These are phyloP conservation scores for Ceriagrion tenellum DNA, from an alignment of 2,888 invertebrate genomes.

Conservation along the genomic window DNA sequence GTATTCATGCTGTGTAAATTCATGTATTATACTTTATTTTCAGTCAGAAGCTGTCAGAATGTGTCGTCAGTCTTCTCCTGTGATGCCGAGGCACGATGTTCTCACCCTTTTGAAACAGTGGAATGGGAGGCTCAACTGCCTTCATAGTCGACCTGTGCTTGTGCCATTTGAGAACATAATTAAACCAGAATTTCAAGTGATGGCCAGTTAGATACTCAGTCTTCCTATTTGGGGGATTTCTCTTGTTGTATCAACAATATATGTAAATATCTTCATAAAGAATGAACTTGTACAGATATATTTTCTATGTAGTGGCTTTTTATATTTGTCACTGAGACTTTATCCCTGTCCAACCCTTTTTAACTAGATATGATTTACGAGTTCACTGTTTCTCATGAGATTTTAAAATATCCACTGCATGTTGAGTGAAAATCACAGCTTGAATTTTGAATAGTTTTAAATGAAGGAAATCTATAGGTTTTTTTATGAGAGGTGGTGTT, in stretches of 20 bases:
- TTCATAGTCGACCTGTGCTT: conserved; percentile 69
- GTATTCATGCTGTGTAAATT: too few species aligned
- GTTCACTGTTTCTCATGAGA: too few species aligned
- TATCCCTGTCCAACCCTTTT: too few species aligned
- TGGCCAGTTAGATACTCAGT: not conserved
- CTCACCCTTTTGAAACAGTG: conserved; percentile 69
- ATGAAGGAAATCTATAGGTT: too few species aligned
- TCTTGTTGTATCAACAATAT: not conserved
- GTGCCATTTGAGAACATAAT: conserved; percentile 41
- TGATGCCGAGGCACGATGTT: conserved; percentile 68
- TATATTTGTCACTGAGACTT: too few species aligned
- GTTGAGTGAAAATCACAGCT: too few species aligned
- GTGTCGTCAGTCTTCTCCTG: conserved; percentile 69
- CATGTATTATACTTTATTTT: conserved; percentile 19
- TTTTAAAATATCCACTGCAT: too few species aligned
- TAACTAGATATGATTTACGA: too few species aligned
- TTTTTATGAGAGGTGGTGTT: too few species aligned
- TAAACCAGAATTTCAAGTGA: not conserved
- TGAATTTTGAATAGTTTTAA: too few species aligned
- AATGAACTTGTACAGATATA: not conserved
- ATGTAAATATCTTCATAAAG: not conserved
- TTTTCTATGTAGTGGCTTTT: not conserved
- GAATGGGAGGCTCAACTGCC: conserved; percentile 68
- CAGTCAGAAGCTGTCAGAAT: conserved; percentile 70
- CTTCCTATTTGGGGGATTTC: not conserved